These are phyloP conservation scores for Morpho achilles DNA, from an alignment of 2,888 invertebrate species.

Conservation along the genomic window DNA sequence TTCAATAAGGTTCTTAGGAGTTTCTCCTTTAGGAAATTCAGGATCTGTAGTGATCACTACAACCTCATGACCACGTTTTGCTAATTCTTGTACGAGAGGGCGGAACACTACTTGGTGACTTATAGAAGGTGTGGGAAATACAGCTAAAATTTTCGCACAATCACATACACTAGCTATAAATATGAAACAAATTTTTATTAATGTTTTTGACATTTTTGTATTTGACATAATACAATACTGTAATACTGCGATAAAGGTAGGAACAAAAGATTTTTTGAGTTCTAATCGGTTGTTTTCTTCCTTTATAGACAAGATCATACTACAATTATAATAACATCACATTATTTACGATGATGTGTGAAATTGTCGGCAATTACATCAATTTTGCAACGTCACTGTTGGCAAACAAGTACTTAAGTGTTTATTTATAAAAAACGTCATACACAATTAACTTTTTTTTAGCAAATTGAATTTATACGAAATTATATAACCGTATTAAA, in stretches of 20 bases:
- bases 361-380: slow-evolving; percentile 3
- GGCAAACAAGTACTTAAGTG: no score
- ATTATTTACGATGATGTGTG: slow-evolving; percentile 1
- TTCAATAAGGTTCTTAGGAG: slow-evolving; percentile 43
- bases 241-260: neutral
- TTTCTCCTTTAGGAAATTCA: slow-evolving; percentile 38
- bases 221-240: neutral
- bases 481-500: no score
- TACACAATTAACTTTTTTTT: no score
- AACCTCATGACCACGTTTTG: slow-evolving; percentile 51
- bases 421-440: no score
- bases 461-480: no score
- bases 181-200: slow-evolving; percentile 8
- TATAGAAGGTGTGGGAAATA: slow-evolving; percentile 48
- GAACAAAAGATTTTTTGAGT: neutral
- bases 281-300: slow-evolving; percentile 2
- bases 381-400: slow-evolving; percentile 5
- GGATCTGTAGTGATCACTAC: slow-evolving; percentile 50
- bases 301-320: slow-evolving; percentile 2
- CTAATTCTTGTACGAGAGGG: slow-evolving; percentile 44
- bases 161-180: slow-evolving; percentile 5
- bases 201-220: slow-evolving; percentile 2
- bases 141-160: slow-evolving; percentile 44
- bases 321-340: neutral
- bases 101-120: slow-evolving; percentile 45